Evolutionary conservation across 2,113 vertebrate species (phyloP).

Genomic region (Cervus canadensis): DNA sequence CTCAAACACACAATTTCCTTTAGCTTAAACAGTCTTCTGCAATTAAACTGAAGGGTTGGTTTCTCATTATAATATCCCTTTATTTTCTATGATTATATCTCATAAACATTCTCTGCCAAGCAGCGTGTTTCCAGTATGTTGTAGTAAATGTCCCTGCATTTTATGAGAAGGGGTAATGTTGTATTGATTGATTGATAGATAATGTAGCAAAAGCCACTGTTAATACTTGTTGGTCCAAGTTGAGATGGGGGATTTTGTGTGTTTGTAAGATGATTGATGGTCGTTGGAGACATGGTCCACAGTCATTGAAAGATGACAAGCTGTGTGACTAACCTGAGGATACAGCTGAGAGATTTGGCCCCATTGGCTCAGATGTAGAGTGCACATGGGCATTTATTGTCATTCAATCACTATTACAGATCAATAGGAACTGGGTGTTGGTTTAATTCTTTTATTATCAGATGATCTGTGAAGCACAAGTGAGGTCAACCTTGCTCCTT

Average conservation of each 20-base stretch:
- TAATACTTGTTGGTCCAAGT: background rate
- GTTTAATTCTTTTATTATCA: background rate
- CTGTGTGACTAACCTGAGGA: background rate
- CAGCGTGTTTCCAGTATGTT: background rate
- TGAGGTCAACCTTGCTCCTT: background rate
- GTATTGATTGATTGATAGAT: background rate
- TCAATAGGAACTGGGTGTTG: background rate
- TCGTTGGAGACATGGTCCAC: background rate
- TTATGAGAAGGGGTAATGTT: background rate
- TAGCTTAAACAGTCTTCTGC: conserved; percentile 18
- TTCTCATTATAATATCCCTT: conserved; percentile 5
- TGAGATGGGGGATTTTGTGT: background rate
- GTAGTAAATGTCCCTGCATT: background rate
- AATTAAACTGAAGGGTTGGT: conserved; percentile 40
- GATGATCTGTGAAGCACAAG: background rate
- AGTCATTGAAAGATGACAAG: no score
- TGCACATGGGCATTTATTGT: background rate
- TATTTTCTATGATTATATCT: conserved; percentile 40
- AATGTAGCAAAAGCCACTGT: background rate
- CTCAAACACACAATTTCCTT: conserved; percentile 58
- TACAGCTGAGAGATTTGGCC: background rate
- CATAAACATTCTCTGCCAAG: background rate
- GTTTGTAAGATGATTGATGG: background rate
- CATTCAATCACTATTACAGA: background rate
- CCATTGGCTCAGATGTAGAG: no score